Evolutionary conservation across 1,140 invertebrate genomes (phyloP), one percentile per base, ranked within the genome.

Genomic region (Batillaria attramentaria): DNA sequence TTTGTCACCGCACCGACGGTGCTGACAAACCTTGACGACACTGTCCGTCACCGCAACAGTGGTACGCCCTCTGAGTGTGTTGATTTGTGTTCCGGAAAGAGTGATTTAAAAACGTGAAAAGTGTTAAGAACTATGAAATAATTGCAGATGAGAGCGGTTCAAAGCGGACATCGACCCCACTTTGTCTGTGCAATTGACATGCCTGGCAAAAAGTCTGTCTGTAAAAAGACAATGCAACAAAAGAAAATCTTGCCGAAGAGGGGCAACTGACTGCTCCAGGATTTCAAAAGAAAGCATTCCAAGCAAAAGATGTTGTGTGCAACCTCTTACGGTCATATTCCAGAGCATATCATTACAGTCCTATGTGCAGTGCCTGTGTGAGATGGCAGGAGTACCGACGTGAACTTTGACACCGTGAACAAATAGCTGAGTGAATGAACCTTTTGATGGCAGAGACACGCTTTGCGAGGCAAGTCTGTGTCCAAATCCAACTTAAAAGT

Each of bases 161-260:
- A n/a, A n/a, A n/a, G n/a, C n/a, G n/a, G n/a, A n/a, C n/a, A n/a
- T n/a, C n/a, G n/a, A n/a, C n/a, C n/a, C n/a, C n/a, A n/a, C n/a
- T n/a, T n/a, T n/a, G n/a, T n/a, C n/a, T n/a, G n/a, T n/a, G 6
- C 57, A n/a, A 31, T 60, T 60, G 57, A 60, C 57, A 20, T 60
- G 24, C 24, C 57, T 60, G 57, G 6, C 57, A 60, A 60, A 60
- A 60, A 60, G 24, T 6, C 57, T 60, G 57, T 60, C 24, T 60
- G 57, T 31, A 60, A 60, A 31, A 60, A 60, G 57, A 60, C 57
- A n/a, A 60, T 60, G 57, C 57, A 60, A 60, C 57, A 60, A 31
- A 60, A 60, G 24, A 60, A 60, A 31, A 31, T 60, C 24, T 31
- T 60, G 6, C 57, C 57, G 24, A 60, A 60, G 57, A 6, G 57